These are phyloP conservation scores for Ophioninae sp. DNA, from an alignment of 2,888 invertebrate species.

Conservation along the genomic window DNA sequence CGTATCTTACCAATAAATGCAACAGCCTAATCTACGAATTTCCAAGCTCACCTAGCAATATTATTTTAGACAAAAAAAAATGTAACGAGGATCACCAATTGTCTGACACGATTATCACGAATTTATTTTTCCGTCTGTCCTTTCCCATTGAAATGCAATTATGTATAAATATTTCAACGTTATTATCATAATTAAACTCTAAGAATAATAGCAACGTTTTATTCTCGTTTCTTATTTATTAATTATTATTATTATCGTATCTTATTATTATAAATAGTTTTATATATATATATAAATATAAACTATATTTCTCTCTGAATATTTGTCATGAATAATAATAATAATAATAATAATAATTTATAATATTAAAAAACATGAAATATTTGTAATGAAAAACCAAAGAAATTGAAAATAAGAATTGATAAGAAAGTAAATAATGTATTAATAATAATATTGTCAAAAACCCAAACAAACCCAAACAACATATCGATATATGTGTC, in stretches of 20 bases:
- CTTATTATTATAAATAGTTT: not conserved
- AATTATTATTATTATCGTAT: not conserved
- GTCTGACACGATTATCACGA: not conserved
- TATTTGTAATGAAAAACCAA: no score
- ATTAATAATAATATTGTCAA: no score
- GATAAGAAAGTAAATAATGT: no score
- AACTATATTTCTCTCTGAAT: not conserved
- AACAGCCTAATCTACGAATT: slow-evolving; percentile 52
- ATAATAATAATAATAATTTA: not conserved
- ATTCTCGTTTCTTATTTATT: not conserved
- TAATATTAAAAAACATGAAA: no score
- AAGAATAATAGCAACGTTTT: not conserved
- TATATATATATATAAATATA: not conserved
- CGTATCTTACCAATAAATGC: slow-evolving; percentile 28
- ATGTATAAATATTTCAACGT: not conserved
- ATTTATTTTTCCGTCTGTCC: not conserved
- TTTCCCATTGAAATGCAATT: not conserved
- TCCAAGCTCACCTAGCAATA: slow-evolving; percentile 43
- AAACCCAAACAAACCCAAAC: no score
- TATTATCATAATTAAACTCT: not conserved
- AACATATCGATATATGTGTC: no score
- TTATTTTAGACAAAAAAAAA: slow-evolving; percentile 23
- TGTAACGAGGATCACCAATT: not conserved
- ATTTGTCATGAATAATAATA: not conserved
- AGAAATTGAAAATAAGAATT: no score